phyloP scores from a whole-genome alignment of 1,140 invertebrate genomes.

The Acromyrmex echinatior region DNA sequence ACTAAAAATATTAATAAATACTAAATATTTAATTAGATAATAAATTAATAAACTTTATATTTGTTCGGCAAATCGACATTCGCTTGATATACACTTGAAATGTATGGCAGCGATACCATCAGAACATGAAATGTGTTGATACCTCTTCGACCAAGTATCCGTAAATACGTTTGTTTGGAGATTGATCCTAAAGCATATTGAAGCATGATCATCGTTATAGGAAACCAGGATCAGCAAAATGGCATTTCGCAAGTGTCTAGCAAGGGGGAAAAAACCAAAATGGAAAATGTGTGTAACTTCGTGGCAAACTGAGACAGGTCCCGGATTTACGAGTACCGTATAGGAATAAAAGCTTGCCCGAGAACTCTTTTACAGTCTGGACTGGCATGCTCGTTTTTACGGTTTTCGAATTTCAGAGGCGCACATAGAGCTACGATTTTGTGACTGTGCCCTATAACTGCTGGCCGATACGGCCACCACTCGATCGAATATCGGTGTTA shows the following conservation, averaged over 20 bases:
- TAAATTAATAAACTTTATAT: background rate
- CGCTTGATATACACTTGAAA: background rate
- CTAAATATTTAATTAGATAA: too few relatives aligned
- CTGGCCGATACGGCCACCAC: background rate
- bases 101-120: background rate
- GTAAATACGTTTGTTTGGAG: slow-evolving; percentile 7
- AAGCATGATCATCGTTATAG: slow-evolving; percentile 15
- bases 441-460: slow-evolving; percentile 11
- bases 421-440: background rate
- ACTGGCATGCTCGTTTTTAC: slow-evolving; percentile 37
- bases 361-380: slow-evolving; percentile 69
- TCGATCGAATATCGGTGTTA: slow-evolving; percentile 57
- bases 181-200: background rate
- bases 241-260: slow-evolving; percentile 12
- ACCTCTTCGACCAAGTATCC: background rate
- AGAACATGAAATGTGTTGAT: background rate
- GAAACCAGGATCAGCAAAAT: slow-evolving; percentile 17
- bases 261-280: background rate
- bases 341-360: slow-evolving; percentile 68
- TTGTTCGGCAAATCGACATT: background rate
- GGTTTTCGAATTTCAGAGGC: slow-evolving; percentile 35
- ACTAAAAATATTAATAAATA: too few relatives aligned
- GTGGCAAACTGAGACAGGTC: slow-evolving; percentile 29
- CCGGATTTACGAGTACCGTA: slow-evolving; percentile 77
- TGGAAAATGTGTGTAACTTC: background rate